Conservation (phyloP, 2,888 invertebrate genomes). For the Drosophila aldrichi region DNA sequence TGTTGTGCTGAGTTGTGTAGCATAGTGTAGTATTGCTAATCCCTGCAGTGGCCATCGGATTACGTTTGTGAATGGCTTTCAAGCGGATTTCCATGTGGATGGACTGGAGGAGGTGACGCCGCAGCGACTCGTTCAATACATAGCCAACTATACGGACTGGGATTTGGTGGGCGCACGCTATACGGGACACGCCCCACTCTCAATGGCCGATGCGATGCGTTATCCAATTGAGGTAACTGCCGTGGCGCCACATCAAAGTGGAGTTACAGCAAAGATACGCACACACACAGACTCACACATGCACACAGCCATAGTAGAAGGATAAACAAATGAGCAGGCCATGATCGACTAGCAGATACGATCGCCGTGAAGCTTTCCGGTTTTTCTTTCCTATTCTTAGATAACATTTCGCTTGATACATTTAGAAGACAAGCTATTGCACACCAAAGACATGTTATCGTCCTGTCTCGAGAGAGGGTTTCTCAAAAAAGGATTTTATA, state of each 20-base stretch:
- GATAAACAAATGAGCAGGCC: neutral
- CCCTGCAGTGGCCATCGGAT: conserved; percentile 89
- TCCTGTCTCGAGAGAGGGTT: neutral
- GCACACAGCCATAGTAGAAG: neutral
- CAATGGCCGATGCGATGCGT: conserved; percentile 88
- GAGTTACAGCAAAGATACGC: conserved; percentile 18
- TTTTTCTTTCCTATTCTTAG: neutral
- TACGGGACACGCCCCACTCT: conserved; percentile 89
- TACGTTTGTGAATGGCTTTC: conserved; percentile 91
- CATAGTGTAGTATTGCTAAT: conserved; percentile 36
- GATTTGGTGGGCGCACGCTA: conserved; percentile 91
- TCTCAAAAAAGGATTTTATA: neutral
- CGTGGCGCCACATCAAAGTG: conserved; percentile 50
- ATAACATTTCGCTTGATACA: neutral
- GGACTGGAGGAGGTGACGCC: conserved; percentile 86
- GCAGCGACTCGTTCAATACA: conserved; percentile 89
- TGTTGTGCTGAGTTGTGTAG: conserved; percentile 5
- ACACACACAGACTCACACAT: conserved; percentile 1
- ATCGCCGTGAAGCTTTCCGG: too few relatives aligned
- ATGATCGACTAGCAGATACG: neutral
- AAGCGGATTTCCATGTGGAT: conserved; percentile 89
- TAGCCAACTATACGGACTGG: conserved; percentile 90
- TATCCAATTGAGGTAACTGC: conserved; percentile 88
- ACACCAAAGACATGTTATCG: too few relatives aligned
- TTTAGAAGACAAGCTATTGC: too few relatives aligned